These are phyloP conservation scores for Molanna angustata DNA, from an alignment of 2,888 invertebrate genomes.

Conservation along the genomic window DNA sequence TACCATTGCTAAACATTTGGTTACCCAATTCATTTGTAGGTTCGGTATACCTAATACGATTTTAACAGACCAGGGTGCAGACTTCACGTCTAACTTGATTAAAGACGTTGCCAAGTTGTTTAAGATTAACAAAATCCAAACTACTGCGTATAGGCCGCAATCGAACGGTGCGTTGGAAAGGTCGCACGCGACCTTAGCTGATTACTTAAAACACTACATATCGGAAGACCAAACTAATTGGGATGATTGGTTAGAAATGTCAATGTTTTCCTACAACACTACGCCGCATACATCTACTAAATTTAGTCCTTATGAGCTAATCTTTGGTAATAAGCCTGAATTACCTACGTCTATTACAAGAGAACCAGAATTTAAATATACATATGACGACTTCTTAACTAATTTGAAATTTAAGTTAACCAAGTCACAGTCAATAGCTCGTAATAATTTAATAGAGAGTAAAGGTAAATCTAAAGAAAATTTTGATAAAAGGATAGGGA, in stretches of 20 bases:
- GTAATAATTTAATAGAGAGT: constrained; percentile 32
- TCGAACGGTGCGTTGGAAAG: constrained; percentile 38
- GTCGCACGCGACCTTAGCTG: constrained; percentile 36
- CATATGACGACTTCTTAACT: constrained; percentile 34
- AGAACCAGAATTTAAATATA: constrained; percentile 34
- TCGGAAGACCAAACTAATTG: constrained; percentile 36
- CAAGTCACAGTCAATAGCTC: constrained; percentile 33
- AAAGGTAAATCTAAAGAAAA: constrained; percentile 34
- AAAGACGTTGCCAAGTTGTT: constrained; percentile 36
- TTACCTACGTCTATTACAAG: constrained; percentile 31
- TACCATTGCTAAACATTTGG: constrained; percentile 35
- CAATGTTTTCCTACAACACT: constrained; percentile 36
- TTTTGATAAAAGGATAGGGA: constrained; percentile 30
- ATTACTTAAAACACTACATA: constrained; percentile 37
- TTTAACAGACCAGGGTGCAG: constrained; percentile 54
- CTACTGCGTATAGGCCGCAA: constrained; percentile 37
- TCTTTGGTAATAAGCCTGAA: constrained; percentile 34
- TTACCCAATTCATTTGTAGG: constrained; percentile 34
- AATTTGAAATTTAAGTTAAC: constrained; percentile 30
- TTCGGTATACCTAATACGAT: constrained; percentile 46
- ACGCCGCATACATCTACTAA: constrained; percentile 35
- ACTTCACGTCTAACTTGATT: constrained; percentile 39
- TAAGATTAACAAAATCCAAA: constrained; percentile 36
- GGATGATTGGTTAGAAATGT: constrained; percentile 36
- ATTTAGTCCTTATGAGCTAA: constrained; percentile 36